These are phyloP conservation scores for Ganaspis sp. DNA, from an alignment of 1,140 invertebrate genomes.

Conservation along the genomic window DNA sequence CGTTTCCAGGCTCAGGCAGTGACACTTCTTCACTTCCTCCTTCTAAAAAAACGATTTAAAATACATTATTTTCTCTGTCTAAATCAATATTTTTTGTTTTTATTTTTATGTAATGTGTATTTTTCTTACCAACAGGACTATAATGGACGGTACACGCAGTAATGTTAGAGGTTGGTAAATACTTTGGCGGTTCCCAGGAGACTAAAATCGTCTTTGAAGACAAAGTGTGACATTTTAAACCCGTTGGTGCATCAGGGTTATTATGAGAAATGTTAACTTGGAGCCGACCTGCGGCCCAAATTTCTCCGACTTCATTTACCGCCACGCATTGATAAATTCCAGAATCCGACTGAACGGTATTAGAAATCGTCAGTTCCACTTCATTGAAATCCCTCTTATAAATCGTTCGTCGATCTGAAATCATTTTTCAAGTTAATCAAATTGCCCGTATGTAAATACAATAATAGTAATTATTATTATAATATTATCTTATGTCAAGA, in stretches of 20 bases:
- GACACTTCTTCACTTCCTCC: constrained; percentile 78
- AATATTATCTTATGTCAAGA: too few species aligned
- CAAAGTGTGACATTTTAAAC: constrained; percentile 76
- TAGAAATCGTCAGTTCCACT: constrained; percentile 80
- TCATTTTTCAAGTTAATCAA: constrained; percentile 21
- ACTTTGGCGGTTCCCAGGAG: constrained; percentile 77
- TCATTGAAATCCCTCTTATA: constrained; percentile 70
- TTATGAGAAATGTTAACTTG: constrained; percentile 77
- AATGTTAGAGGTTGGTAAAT: constrained; percentile 71
- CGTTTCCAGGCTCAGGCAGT: constrained; percentile 74
- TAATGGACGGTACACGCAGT: constrained; percentile 82
- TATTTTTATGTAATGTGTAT: constrained; percentile 29
- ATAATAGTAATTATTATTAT: too few species aligned
- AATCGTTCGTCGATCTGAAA: constrained; percentile 77
- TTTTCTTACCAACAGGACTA: constrained; percentile 76
- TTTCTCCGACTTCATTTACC: constrained; percentile 80
- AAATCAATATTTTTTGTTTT: background rate
- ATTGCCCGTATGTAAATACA: too few species aligned
- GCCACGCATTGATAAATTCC: constrained; percentile 88
- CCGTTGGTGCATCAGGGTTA: constrained; percentile 79
- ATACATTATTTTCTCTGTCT: too few species aligned
- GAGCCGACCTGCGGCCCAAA: constrained; percentile 79
- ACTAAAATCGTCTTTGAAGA: constrained; percentile 78
- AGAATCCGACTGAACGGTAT: constrained; percentile 81
- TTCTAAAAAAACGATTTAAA: constrained; percentile 55